A percentile compares a stretch with the other conserved stretches of the same genome.
Evolutionary conservation across 2,797 vertebrate species (phyloP).

Genomic region (Chaenodraco wilsoni): DNA sequence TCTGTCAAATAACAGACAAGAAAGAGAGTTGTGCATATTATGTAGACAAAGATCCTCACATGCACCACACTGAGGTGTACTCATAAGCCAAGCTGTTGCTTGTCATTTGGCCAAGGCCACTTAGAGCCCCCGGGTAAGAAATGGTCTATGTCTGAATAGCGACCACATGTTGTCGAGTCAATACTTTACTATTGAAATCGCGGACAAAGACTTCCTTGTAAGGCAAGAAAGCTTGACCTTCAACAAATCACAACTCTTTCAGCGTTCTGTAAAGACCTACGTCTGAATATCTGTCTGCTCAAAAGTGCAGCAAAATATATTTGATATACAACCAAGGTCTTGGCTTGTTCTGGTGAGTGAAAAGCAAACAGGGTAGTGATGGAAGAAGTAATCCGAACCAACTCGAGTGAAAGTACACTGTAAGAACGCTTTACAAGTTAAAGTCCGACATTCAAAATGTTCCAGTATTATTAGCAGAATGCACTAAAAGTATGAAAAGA

Average conservation of each 20-base stretch:
- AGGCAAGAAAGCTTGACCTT: conserved; percentile 78
- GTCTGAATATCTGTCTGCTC: conserved; percentile 37
- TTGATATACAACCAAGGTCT: conserved; percentile 22
- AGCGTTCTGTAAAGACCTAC: conserved; percentile 38
- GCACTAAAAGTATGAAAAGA: no score
- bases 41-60: conserved; percentile 57
- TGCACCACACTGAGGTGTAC: conserved; percentile 72
- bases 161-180: conserved; percentile 77
- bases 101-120: conserved; percentile 74
- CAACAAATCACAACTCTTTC: conserved; percentile 60
- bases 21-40: conserved; percentile 21
- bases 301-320: conserved; percentile 38
- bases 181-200: conserved; percentile 76
- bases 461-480: no score
- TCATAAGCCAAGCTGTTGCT: conserved; percentile 80
- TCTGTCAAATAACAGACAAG: conserved; percentile 2
- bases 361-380: no score
- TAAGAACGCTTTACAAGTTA: no score
- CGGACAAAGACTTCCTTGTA: conserved; percentile 69
- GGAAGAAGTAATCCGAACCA: no score
- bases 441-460: no score
- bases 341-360: background rate
- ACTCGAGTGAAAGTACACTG: no score
- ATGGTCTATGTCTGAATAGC: conserved; percentile 76
- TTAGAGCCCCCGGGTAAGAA: conserved; percentile 74